Evolutionary conservation across 2,888 invertebrate genomes (phyloP), one percentile per base, ranked within the genome.

Genomic region (Formica aserva): DNA sequence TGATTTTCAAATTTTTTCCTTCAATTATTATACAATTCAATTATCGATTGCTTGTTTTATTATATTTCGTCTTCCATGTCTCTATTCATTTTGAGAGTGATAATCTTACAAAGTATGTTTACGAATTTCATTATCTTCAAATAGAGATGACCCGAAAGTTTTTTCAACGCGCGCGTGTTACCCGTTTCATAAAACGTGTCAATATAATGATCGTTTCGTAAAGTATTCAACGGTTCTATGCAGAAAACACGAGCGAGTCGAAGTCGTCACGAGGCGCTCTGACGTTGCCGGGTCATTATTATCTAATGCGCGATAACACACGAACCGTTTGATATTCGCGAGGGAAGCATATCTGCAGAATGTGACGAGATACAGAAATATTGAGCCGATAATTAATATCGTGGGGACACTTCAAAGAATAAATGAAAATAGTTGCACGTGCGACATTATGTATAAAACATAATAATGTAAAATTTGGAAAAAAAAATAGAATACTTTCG

Each of bases 401-500:
- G 35, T 41, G 15, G 35, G 18, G 76, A 35, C 35, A 18, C 8
- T 29, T 52, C 2, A 52, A 52, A n/a, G 2, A 52, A 52, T 52
- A 52, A n/a, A 52, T 8, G 2, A 52, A 52, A 52, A 48, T 48
- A 52, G 8, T 2, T 52, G n/a, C 48, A n/a, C 8, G 4, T 45
- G 4, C 15, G 5, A 41, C 15, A 13, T 41, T 41, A 41, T 41
- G n/a, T 52, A 6, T 52, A 8, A 52, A 52, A 52, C 8, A 52
- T 52, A 52, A 45, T 45, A 1, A 45, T 45, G 15, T 18, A 45
- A 45, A 45, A 15, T 45, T 45, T 5, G 45, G 18, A 18, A 45
- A 45, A 45, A 99, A 45, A 13, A 9, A 11, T 11, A 45, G 15
- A 1, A 45, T 45, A 45, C 4, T 15, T 45, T 45, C 4, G 45